phyloP scores from a whole-genome alignment of 37 sponge, comb jelly and placozoan genomes.

The Petrosia ficiformis region DNA sequence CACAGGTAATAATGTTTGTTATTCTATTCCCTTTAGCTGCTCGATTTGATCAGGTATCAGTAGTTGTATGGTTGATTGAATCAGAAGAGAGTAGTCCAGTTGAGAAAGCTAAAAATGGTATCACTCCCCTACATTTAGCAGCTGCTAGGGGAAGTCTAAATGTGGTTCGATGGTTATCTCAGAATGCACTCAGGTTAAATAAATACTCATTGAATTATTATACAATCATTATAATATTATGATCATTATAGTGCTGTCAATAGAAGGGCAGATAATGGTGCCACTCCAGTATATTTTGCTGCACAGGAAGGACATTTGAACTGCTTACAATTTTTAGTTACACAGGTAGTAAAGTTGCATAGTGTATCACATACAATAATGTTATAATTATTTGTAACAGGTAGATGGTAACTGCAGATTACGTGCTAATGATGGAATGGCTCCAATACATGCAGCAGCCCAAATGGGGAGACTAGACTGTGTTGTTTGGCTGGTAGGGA shows the following conservation, averaged over 20 bases:
- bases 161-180: conserved; percentile 51
- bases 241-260: conserved; percentile 43
- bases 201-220: background rate
- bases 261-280: conserved; percentile 58
- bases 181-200: conserved; percentile 31
- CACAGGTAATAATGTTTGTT: background rate
- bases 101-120: conserved; percentile 64
- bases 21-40: conserved; percentile 20
- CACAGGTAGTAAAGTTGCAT: conserved; percentile 29
- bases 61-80: conserved; percentile 57
- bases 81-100: conserved; percentile 25
- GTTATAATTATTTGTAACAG: background rate
- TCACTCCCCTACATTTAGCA: conserved; percentile 75
- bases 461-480: conserved; percentile 74
- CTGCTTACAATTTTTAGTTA: conserved; percentile 49
- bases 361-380: background rate
- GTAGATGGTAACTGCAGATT: conserved; percentile 45
- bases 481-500: conserved; percentile 52
- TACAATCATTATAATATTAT: background rate
- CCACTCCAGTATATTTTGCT: conserved; percentile 68
- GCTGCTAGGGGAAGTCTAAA: conserved; percentile 73
- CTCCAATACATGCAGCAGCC: conserved; percentile 75
- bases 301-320: conserved; percentile 71
- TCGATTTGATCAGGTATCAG: conserved; percentile 44
- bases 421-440: conserved; percentile 76